These are phyloP conservation scores for Drosophila fuyamai DNA, from an alignment of 1,140 invertebrate genomes.

Conservation along the genomic window DNA sequence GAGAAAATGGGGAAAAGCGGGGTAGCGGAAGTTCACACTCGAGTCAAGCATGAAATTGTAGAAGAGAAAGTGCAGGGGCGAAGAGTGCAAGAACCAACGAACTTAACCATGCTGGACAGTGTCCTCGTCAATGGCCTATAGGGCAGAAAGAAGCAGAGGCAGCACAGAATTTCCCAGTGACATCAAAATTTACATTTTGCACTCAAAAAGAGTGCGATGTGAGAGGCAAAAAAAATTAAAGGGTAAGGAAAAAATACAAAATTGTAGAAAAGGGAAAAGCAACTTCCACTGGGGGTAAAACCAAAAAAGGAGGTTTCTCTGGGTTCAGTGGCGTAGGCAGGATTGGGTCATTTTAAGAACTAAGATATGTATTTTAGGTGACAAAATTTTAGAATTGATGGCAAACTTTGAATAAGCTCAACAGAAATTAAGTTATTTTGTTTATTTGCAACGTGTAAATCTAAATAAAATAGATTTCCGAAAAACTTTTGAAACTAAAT, in stretches of 20 bases:
- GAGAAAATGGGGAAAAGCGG: background rate
- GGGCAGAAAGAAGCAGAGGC: constrained; percentile 6
- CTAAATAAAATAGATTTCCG: too few relatives aligned
- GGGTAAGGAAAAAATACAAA: constrained; percentile 19
- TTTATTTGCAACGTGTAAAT: too few relatives aligned
- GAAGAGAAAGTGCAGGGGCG: constrained; percentile 53
- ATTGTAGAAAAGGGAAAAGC: constrained; percentile 37
- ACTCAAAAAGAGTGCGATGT: constrained; percentile 40
- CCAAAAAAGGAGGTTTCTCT: background rate
- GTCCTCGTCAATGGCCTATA: constrained; percentile 50
- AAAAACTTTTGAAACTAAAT: too few relatives aligned
- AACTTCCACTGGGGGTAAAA: constrained; percentile 21
- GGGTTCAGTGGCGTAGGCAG: background rate
- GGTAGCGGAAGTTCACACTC: constrained; percentile 20
- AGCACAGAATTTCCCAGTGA: constrained; percentile 50
- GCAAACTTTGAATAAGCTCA: too few relatives aligned
- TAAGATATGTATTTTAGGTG: too few relatives aligned
- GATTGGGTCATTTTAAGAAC: background rate
- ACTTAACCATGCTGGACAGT: constrained; percentile 42
- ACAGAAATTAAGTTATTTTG: too few relatives aligned
- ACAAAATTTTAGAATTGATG: too few relatives aligned
- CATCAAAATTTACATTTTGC: constrained; percentile 65
- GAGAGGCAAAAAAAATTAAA: constrained; percentile 8
- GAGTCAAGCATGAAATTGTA: constrained; percentile 54
- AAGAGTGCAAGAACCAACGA: constrained; percentile 29